Conservation (phyloP, 2,113 vertebrate species). For the Galemys pyrenaicus region DNA sequence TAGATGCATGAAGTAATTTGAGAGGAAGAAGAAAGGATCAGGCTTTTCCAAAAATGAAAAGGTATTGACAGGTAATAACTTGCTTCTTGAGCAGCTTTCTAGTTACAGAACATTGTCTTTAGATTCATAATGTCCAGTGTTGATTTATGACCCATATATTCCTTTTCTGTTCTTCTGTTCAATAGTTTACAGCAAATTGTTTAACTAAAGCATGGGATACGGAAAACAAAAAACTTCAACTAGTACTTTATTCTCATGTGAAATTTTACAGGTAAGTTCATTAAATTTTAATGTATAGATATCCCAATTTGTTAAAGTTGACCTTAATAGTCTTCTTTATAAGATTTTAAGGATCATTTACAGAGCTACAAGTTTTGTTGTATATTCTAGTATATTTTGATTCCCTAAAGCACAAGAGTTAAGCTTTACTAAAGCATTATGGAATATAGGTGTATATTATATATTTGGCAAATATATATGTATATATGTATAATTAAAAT, state of each 20-base stretch:
- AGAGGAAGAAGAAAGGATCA: not conserved
- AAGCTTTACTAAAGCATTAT: not conserved
- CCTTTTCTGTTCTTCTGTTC: slow-evolving; percentile 29
- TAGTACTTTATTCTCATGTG: slow-evolving; percentile 24
- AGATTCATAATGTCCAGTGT: not conserved
- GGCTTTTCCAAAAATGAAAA: slow-evolving; percentile 12
- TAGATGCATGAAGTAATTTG: not conserved
- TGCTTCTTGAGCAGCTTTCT: not conserved
- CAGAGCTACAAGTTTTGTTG: not conserved
- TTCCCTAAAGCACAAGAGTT: not conserved
- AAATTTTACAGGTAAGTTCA: slow-evolving; percentile 44
- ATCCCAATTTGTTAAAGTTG: not conserved
- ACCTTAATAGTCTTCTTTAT: not conserved
- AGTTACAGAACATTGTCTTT: not conserved
- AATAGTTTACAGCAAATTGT: slow-evolving; percentile 20
- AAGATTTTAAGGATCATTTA: not conserved
- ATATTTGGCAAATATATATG: not conserved
- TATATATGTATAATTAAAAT: slow-evolving; percentile 7
- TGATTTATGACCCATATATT: not conserved
- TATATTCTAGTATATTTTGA: slow-evolving; percentile 20
- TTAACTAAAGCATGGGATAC: slow-evolving; percentile 45
- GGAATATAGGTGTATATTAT: not conserved
- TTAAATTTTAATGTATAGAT: slow-evolving; percentile 22
- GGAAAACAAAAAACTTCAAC: slow-evolving; percentile 2
- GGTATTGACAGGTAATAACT: not conserved